phyloP scores from a whole-genome alignment of 2,113 vertebrate genomes.

The human (Homo sapiens) region DNA sequence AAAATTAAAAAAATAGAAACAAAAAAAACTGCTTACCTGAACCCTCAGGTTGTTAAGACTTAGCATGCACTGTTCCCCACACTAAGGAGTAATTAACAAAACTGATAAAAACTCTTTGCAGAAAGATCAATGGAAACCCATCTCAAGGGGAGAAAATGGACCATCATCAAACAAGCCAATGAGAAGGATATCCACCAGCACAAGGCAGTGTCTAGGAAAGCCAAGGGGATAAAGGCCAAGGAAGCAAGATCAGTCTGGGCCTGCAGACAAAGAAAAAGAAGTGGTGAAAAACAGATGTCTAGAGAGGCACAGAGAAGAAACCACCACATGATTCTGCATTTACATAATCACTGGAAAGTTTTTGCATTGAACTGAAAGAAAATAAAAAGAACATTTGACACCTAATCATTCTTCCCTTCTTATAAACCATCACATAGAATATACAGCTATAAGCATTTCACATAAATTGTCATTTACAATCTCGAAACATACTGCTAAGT shows the following conservation, averaged over 20 bases:
- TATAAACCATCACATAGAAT: not conserved
- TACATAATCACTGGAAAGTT: slow-evolving; percentile 43
- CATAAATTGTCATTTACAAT: not conserved
- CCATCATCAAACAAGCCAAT: slow-evolving; percentile 79
- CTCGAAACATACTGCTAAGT: slow-evolving; percentile 2
- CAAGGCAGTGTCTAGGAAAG: slow-evolving; percentile 92
- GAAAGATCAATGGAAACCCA: slow-evolving; percentile 68
- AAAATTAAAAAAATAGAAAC: not conserved
- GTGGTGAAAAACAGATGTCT: slow-evolving; percentile 81
- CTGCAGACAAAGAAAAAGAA: slow-evolving; percentile 88
- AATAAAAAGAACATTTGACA: slow-evolving; percentile 8
- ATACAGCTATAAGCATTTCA: slow-evolving; percentile 3
- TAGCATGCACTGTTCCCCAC: slow-evolving; percentile 44
- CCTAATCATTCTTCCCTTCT: slow-evolving; percentile 5
- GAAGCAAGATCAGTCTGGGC: slow-evolving; percentile 91
- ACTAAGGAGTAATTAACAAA: slow-evolving; percentile 61
- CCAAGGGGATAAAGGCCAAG: slow-evolving; percentile 92
- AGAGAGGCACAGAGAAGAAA: slow-evolving; percentile 70
- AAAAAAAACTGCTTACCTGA: slow-evolving; percentile 66
- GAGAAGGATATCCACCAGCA: slow-evolving; percentile 93
- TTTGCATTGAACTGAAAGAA: slow-evolving; percentile 45
- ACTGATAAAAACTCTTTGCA: slow-evolving; percentile 13
- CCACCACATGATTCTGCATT: slow-evolving; percentile 47
- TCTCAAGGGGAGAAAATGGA: slow-evolving; percentile 73
- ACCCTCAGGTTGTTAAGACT: slow-evolving; percentile 27